phyloP scores from a whole-genome alignment of 92 coral and sea anemone genomes.

The Scolanthus callimorphus region DNA sequence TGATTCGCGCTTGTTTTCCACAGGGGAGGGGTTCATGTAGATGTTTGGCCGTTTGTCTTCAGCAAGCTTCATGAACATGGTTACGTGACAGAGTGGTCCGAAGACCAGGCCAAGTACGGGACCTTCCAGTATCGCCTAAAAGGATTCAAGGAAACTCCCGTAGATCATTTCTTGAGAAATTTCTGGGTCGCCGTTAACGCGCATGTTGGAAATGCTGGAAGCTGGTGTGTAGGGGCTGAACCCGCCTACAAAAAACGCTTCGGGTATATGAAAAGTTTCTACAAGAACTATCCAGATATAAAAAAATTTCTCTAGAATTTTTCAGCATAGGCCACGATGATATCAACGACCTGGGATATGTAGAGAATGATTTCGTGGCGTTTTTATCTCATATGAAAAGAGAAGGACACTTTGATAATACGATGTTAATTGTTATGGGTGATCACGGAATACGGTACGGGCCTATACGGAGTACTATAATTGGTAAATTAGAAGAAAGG shows the following conservation, averaged over 20 bases:
- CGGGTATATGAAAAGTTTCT: slow-evolving; percentile 43
- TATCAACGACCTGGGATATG: slow-evolving; percentile 45
- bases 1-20: background rate
- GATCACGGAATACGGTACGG: slow-evolving; percentile 72
- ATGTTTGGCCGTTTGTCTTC: slow-evolving; percentile 61
- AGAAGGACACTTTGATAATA: slow-evolving; percentile 39
- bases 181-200: slow-evolving; percentile 43
- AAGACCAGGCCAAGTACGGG: slow-evolving; percentile 52
- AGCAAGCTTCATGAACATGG: slow-evolving; percentile 46
- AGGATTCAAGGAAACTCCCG: slow-evolving; percentile 55
- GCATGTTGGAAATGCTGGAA: slow-evolving; percentile 5
- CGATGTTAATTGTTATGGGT: no score
- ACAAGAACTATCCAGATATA: slow-evolving; percentile 33
- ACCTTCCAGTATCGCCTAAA: slow-evolving; percentile 42
- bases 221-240: slow-evolving; percentile 40
- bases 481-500: no score
- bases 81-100: slow-evolving; percentile 52
- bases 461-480: slow-evolving; percentile 41
- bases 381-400: slow-evolving; percentile 31
- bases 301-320: slow-evolving; percentile 47
- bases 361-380: slow-evolving; percentile 33
- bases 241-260: slow-evolving; percentile 47
- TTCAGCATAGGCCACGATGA: slow-evolving; percentile 61
- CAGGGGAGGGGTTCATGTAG: slow-evolving; percentile 44
- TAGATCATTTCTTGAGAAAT: slow-evolving; percentile 46